Percentiles rank a stretch among this genome's conserved stretches.
phyloP scores from a whole-genome alignment of 1,140 invertebrate genomes.

The Platorchestia sp. region DNA sequence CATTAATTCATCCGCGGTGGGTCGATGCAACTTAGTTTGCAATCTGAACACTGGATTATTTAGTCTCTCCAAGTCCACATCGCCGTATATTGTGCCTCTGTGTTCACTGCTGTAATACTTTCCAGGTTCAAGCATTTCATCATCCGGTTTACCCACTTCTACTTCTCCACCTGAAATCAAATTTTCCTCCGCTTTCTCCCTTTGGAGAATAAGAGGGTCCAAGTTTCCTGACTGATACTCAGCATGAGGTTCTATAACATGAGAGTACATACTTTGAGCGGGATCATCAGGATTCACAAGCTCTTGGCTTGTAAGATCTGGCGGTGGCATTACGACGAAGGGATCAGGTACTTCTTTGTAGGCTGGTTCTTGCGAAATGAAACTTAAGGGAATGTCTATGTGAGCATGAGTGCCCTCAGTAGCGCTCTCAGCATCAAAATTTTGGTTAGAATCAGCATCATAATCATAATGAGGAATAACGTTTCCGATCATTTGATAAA shows the following conservation, averaged over 20 bases:
- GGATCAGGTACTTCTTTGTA: slow-evolving; percentile 22
- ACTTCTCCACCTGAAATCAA: slow-evolving; percentile 54
- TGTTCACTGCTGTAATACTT: slow-evolving; percentile 62
- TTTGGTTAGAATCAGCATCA: not conserved
- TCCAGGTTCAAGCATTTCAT: slow-evolving; percentile 62
- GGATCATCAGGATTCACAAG: slow-evolving; percentile 33
- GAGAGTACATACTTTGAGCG: slow-evolving; percentile 40
- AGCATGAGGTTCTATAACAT: slow-evolving; percentile 25
- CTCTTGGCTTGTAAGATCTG: slow-evolving; percentile 26
- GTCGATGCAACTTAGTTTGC: slow-evolving; percentile 56
- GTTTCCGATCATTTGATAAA: slow-evolving; percentile 37
- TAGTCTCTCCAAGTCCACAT: slow-evolving; percentile 56
- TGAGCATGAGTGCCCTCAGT: not conserved
- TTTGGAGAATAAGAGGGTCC: not conserved
- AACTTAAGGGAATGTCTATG: slow-evolving; percentile 39
- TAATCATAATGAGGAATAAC: slow-evolving; percentile 13
- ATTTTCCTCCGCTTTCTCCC: not conserved
- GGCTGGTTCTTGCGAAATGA: not conserved
- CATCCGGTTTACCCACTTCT: slow-evolving; percentile 24
- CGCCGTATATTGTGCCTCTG: slow-evolving; percentile 55
- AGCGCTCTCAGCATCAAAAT: not conserved
- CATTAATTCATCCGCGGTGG: slow-evolving; percentile 56
- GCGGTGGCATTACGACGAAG: slow-evolving; percentile 16
- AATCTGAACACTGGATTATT: slow-evolving; percentile 64
- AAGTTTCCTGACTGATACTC: slow-evolving; percentile 1